Evolutionary conservation across 2,113 vertebrate species (phyloP).

Genomic region (Cottus gobio): DNA sequence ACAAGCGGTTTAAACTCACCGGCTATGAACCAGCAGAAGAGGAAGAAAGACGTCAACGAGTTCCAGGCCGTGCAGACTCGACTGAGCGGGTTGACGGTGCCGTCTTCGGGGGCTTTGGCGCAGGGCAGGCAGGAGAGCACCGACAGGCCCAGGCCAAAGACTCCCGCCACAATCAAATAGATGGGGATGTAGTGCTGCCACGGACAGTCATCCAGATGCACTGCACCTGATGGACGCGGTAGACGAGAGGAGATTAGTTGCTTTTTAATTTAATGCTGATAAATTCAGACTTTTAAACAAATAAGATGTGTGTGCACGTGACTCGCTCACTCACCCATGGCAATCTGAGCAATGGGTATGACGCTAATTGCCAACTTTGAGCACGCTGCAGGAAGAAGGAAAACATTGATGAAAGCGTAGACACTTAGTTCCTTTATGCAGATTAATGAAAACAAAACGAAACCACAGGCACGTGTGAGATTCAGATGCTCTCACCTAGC

Average conservation of each 20-base stretch:
- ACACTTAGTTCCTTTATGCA: not conserved
- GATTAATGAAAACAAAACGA: not conserved
- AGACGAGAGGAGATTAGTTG: not conserved
- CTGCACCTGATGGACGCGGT: slow-evolving; percentile 52
- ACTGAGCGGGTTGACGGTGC: not conserved
- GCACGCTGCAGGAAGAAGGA: slow-evolving; percentile 50
- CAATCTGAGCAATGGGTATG: slow-evolving; percentile 74
- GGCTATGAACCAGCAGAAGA: slow-evolving; percentile 79
- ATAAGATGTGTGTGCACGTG: not conserved
- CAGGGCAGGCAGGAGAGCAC: slow-evolving; percentile 71
- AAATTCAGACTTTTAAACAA: not conserved
- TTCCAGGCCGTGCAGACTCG: slow-evolving; percentile 35
- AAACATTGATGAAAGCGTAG: not conserved
- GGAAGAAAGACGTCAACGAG: slow-evolving; percentile 52
- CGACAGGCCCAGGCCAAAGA: slow-evolving; percentile 55
- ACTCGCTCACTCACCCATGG: slow-evolving; percentile 68
- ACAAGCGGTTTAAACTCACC: slow-evolving; percentile 64
- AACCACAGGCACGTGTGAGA: not conserved
- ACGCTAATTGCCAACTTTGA: slow-evolving; percentile 42
- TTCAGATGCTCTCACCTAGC: slow-evolving; percentile 42
- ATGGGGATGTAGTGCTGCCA: slow-evolving; percentile 76
- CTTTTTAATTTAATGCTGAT: not conserved
- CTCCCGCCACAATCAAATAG: slow-evolving; percentile 78
- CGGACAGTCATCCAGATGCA: slow-evolving; percentile 75
- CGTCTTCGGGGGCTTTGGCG: not conserved